Base-by-base conservation (phyloP, 2,797 vertebrate genomes). In the Staurois parvus region DNA sequence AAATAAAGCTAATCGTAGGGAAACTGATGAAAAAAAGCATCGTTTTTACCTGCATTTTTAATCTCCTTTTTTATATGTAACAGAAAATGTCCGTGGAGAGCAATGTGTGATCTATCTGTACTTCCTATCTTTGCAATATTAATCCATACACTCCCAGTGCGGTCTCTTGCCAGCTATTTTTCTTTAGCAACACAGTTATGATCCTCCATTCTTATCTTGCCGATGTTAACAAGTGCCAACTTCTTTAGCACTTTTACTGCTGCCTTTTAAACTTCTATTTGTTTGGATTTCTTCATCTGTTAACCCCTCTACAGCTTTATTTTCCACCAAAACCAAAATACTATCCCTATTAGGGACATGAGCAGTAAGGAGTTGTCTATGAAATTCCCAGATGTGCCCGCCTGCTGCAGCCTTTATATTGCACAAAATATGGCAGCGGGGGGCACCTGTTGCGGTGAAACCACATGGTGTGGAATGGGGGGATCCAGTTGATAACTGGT, bases 121-220 rank as follows among this genome's bases (percentile, higher is more conserved):
- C 67, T 59, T 59, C 48, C 34, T 59, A 52, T 72, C 45, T 81
- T 59, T 72, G 79, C 79, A 72, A 72, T 81, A 72, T 81, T 72
- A 81, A 81, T 81, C 79, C 79, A 72, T 81, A 37, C 48, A 72
- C 45, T 81, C 79, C 79, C 79, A 72, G 68, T 59, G 66, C 12
- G 28, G 12, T 56, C 66, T 70, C 66, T 81, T 72, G 79, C 68
- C 45, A 72, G 68, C 24, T 32, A 67, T 72, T 70, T 76, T 81
- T 72, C 45, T 72, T 48, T 26, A 72, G 45, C 12, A 56, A 11
- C 29, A 19, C 7, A 72, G 45, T 79, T 79, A 69, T 79, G 66
- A 69, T 81, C 45, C 28, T 40, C 15, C 24, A 72, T 72, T 81
- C 29, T 59, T 28, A 81, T 81, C 42, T 81, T 30, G 11, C 29